Base-by-base conservation (phyloP, 2,797 vertebrate genomes). In the Silurus aristotelis region DNA sequence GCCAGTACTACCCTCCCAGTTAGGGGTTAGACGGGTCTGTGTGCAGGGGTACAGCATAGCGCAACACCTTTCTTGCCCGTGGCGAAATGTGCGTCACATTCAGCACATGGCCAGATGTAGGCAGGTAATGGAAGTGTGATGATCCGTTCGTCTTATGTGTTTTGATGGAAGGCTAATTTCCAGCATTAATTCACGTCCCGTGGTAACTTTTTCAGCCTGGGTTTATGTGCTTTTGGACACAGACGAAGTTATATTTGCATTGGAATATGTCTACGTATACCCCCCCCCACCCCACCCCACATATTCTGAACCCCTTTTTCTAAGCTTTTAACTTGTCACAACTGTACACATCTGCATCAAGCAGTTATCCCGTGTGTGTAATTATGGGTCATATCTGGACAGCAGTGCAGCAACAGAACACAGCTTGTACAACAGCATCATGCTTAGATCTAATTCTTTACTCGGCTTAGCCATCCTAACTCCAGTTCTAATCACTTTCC, bases 1-100 rank as follows among this genome's bases (percentile, higher is more conserved):
- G 93, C 88, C 93, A 94, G 81, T 96, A 96, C 87, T 97, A 96
- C 85, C 94, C 96, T 43, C 93, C 95, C 80, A 96, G 94, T 90
- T 96, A 94, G 91, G 81, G 90, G 80, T 70, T 17, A 56, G 43
- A 20, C 31, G 19, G 46, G 25, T 67, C 60, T 79, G 22, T n/a
- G 60, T 52, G 14, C 64, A n/a, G 43, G 61, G 71, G 19, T 71
- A 27, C 31, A 73, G 3, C 43, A 64, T 22, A 83, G 43, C 71
- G 43, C 63, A 55, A 43, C 63, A 64, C 19, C 3, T 64, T 43
- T 83, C 14, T 56, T 84, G 63, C 63, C 43, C n/a, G n/a, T 17
- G 17, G 55, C 63, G 43, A 22, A 31, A 70, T 20, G 15, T 52
- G 48, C 48, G 48, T 76, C 43, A 25, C 7, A 43, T 31, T 48